A percentile compares a stretch with the other conserved stretches of the same genome.
Conservation (phyloP, 2,888 invertebrate species). For the Hymenopus coronatus region DNA sequence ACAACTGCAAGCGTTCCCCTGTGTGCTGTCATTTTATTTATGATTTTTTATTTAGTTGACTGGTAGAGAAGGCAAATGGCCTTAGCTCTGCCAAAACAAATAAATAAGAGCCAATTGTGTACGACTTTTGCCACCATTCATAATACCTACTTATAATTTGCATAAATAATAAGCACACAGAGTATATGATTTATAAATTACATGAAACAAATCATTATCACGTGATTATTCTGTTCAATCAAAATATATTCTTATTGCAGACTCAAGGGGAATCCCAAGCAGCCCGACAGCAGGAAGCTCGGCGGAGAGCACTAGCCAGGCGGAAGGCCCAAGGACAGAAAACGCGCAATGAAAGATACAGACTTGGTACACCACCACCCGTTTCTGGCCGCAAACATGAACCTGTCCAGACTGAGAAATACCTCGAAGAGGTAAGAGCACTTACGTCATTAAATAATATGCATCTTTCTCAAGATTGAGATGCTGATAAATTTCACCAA, state of each 20-base stretch:
- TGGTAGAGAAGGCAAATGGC: too few relatives aligned
- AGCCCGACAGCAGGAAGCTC: constrained; percentile 59
- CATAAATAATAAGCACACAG: background rate
- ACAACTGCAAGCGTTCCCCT: too few relatives aligned
- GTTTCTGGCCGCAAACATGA: constrained; percentile 82
- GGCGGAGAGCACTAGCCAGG: constrained; percentile 71
- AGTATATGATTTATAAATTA: background rate
- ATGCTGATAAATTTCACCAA: too few relatives aligned
- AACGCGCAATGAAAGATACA: constrained; percentile 48
- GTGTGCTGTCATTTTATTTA: too few relatives aligned
- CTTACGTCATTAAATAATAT: background rate
- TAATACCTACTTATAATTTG: background rate
- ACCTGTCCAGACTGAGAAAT: constrained; percentile 85
- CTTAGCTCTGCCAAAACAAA: too few relatives aligned
- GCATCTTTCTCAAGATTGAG: too few relatives aligned
- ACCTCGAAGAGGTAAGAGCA: constrained; percentile 72
- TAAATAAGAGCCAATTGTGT: too few relatives aligned
- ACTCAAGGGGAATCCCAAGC: constrained; percentile 55
- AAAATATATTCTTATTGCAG: constrained; percentile 32
- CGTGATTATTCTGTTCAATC: background rate
- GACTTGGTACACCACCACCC: constrained; percentile 70
- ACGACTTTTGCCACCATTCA: too few relatives aligned
- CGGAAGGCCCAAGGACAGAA: constrained; percentile 64
- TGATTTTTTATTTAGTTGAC: too few relatives aligned
- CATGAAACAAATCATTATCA: too few relatives aligned